Evolutionary conservation across 2,113 vertebrate genomes (phyloP), one percentile per base, ranked within the genome.

Genomic region (Nesoenas mayeri): DNA sequence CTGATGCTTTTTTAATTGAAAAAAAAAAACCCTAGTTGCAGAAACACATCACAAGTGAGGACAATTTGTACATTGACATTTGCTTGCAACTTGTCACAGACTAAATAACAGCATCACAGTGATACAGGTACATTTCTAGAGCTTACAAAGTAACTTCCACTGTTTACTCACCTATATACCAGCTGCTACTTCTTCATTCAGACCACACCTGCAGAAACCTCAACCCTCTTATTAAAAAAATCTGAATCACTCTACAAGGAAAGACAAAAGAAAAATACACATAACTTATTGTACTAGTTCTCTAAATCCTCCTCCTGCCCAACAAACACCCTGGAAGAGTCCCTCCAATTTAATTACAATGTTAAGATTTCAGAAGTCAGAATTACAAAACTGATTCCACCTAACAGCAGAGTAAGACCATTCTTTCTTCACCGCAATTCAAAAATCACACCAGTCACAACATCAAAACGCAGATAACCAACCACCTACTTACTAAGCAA

Each of bases 201-300:
- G 15, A 79, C 48, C 1, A 53, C 2, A 1, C 3, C 16, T 48
- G 79, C 29, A 89, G 69, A 51, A 85, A 72, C 13, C 40, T 61
- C 24, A 6, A 31, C 4, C 10, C n/a, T 40, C 29, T 26, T 44
- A 24, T 7, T 25, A 88, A 44, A 2, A 44, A 77, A 25, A 8
- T 60, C 40, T 5, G 19, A 19, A 54, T 12, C 32, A 34, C 44
- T 40, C 85, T 88, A 25, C 6, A 42, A 66, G 0, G 10, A 82
- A 85, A 66, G 2, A 60, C 0, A 0, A 34, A 1, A 56, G 6
- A 57, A 70, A 64, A 64, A 42, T 10, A 28, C 2, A 22, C 0
- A 0, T 5, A 42, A 57, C 48, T 34, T 70, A 2, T 11, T 40
- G 5, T 29, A 38, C 11, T 25, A 38, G 15, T 29, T 15, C 31